Evolutionary conservation across 1,140 invertebrate genomes (phyloP), one percentile per base, ranked within the genome.

Genomic region (Manduca sexta): DNA sequence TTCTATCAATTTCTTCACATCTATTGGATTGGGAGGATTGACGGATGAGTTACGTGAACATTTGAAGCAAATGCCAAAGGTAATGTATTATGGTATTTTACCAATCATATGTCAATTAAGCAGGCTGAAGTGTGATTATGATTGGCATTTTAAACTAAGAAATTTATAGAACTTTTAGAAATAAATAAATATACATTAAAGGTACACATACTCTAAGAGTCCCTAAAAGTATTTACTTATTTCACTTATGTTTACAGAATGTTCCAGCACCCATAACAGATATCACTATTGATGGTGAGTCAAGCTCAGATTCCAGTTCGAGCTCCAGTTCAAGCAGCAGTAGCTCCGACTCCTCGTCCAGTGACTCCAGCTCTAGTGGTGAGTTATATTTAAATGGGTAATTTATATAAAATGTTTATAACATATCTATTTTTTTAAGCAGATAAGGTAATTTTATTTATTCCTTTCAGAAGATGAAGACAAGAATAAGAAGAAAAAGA

Each of bases 1-100:
- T 88, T 95, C 98, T 0, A 99, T 99, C 38, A 99, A 99, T 74
- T 99, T 99, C 84, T 99, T 99, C 74, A 99, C 98, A 0, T 97
- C 97, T 0, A 99, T 99, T 80, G 98, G 98, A 62, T 88, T 99
- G 13, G 98, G 98, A 47, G 97, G 97, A 0, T 84, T 99, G 0
- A 99, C 98, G 0, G 95, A 98, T 88, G 96, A 97, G 68, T 84
- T 98, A 11, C 84, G 97, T 47, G 95, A 97, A 69, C 95, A 97
- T 88, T 86, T 98, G 30, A 97, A 97, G 75, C 90, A 90, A 65
- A 89, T 92, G 63, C 92, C 94, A 1, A 96, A 95, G 86, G 84
- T 84, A 62, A 41, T 8, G n/a, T n/a, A n/a, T n/a, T n/a, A n/a
- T n/a, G n/a, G n/a, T n/a, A n/a, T n/a, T n/a, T n/a, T n/a, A n/a